Evolutionary conservation across 2,113 vertebrate species (phyloP).

Genomic region (Aramus guarauna): DNA sequence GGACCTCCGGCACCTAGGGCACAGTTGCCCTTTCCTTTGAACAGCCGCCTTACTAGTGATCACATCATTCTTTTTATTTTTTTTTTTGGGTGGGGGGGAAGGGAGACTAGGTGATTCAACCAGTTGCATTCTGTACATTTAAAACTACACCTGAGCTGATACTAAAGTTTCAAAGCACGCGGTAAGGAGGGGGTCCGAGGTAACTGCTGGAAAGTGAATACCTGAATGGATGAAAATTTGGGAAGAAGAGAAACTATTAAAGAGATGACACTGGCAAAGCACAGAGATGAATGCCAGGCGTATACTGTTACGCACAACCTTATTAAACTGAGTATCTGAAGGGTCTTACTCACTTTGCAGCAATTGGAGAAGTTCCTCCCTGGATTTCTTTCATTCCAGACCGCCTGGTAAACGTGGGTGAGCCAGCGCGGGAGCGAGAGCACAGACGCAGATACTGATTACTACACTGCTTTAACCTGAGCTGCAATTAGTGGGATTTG

Average conservation of each 20-base stretch:
- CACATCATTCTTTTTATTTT: too few species aligned
- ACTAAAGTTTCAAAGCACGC: neutral
- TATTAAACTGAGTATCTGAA: neutral
- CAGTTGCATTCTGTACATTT: neutral
- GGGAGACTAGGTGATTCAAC: neutral
- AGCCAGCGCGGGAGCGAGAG: neutral
- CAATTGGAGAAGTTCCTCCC: neutral
- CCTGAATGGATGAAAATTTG: neutral
- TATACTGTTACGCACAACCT: neutral
- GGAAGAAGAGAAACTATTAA: neutral
- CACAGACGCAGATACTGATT: neutral
- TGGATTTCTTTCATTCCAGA: neutral
- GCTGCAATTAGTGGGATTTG: neutral
- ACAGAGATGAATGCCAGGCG: neutral
- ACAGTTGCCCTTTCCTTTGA: neutral
- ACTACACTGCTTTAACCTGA: neutral
- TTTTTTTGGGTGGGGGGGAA: rapidly evolving
- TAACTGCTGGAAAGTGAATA: neutral
- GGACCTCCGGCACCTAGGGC: neutral
- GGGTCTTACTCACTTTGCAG: neutral
- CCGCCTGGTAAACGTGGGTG: neutral
- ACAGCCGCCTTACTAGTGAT: neutral
- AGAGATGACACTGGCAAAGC: neutral
- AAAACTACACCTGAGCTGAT: neutral
- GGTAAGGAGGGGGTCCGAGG: neutral